Base-by-base conservation (phyloP, 1,140 invertebrate species). In the Hycleus cichorii region DNA sequence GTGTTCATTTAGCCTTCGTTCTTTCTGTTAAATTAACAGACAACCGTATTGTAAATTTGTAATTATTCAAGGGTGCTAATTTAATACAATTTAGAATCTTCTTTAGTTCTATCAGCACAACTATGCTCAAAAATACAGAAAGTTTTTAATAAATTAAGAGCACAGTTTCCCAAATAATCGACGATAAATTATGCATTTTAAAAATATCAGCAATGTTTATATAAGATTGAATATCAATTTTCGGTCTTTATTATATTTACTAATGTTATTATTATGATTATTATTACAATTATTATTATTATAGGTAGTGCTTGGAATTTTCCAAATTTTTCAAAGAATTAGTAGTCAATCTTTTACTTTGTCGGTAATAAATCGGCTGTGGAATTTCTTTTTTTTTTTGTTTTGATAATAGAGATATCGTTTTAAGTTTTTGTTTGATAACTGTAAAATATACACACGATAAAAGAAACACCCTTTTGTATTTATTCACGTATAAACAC, bases 291-390 rank as follows among this genome's bases (percentile, higher is more conserved):
- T 18, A 18, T 18, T 18, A 18, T 32, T 5, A 52, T 51, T 53
- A 45, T 58, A 58, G 50, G 43, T 58, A 58, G 57, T 58, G 57
- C 57, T 58, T 58, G 49, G 38, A 58, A 52, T 58, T 58, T 58
- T 52, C 57, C 57, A 58, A 32, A 5, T 32, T 32, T 32, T 58
- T 43, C 47, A 58, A 57, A 49, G 27, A 27, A 58, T 4, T 32
- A 18, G 18, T 58, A 58, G 57, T 49, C 57, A 58, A 52, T 58
- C 49, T 47, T 32, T 32, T 32, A 32, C 32, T 32, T 52, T 52
- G 42, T 58, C 49, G 51, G 51, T 53, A 53, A 52, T 52, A 52
- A 52, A 53, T 53, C 51, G 51, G 51, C 51, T 53, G 51, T 53
- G 51, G 51, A 53, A 53, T 45, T 53, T 18, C 39, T 53, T 53